Percentiles rank a stretch among this genome's conserved stretches.
These are phyloP conservation scores for Druon quercuslanigerum DNA, from an alignment of 1,140 invertebrate genomes.

Conservation along the genomic window DNA sequence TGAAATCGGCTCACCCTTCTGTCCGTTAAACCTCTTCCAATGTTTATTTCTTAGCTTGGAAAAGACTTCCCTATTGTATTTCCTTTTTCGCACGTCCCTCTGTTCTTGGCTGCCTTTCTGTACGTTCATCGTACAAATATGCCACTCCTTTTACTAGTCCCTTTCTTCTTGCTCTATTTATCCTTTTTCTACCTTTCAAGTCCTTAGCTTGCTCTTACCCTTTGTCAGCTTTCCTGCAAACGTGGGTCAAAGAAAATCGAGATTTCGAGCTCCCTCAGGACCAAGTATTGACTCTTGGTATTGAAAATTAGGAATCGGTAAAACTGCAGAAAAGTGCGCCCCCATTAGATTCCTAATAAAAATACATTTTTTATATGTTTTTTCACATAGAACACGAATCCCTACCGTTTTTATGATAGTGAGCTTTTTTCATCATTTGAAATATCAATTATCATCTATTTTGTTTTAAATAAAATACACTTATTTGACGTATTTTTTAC, in stretches of 20 bases:
- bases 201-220: conserved; percentile 17
- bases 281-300: not conserved
- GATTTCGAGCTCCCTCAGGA: not conserved
- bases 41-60: conserved; percentile 15
- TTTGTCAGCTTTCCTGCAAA: conserved; percentile 27
- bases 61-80: conserved; percentile 14
- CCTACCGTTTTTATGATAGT: too few relatives aligned
- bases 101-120: conserved; percentile 10
- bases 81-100: conserved; percentile 15
- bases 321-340: too few relatives aligned
- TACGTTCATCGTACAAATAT: conserved; percentile 12
- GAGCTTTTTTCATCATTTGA: too few relatives aligned
- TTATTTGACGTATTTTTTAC: too few relatives aligned
- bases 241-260: conserved; percentile 20
- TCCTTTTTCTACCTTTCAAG: not conserved
- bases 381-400: too few relatives aligned
- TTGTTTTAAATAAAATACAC: too few relatives aligned
- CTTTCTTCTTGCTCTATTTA: not conserved
- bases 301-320: not conserved
- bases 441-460: too few relatives aligned
- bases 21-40: not conserved
- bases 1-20: conserved; percentile 1
- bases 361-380: too few relatives aligned
- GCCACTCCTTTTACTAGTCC: conserved; percentile 7
- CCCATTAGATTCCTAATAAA: too few relatives aligned